A percentile compares a stretch with the other conserved stretches of the same genome.
These are phyloP conservation scores for Crossocerus cetratus DNA, from an alignment of 2,888 invertebrate genomes.

Conservation along the genomic window DNA sequence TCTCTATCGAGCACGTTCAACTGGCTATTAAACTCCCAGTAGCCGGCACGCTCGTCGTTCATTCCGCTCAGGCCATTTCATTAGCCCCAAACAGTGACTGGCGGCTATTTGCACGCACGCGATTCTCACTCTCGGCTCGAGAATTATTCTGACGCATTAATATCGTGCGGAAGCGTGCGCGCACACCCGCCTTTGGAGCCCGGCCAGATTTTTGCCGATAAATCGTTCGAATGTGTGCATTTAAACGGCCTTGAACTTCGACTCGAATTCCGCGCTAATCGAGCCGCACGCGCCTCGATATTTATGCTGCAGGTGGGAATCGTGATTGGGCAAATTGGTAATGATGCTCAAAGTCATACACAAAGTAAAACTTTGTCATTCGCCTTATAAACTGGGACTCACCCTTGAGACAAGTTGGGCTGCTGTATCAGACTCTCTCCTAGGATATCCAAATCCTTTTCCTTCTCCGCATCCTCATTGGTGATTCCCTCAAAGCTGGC, in stretches of 20 bases:
- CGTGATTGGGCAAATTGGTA: not conserved
- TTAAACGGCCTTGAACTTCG: constrained; percentile 3
- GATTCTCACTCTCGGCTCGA: not conserved
- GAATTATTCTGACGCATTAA: not conserved
- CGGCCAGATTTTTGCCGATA: not conserved
- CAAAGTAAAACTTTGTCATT: not conserved
- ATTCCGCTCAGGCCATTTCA: too few species aligned
- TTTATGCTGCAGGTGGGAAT: not conserved
- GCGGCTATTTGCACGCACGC: not conserved
- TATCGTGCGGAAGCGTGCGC: not conserved
- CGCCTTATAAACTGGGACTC: constrained; percentile 48
- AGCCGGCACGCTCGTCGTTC: too few species aligned
- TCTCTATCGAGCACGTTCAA: too few species aligned
- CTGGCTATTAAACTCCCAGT: too few species aligned
- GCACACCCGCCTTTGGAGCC: not conserved
- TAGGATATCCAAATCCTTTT: constrained; percentile 61
- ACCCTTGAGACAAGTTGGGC: constrained; percentile 74
- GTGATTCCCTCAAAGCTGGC: constrained; percentile 32
- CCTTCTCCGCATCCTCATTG: constrained; percentile 34
- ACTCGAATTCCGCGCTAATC: not conserved
- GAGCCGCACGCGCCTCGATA: not conserved
- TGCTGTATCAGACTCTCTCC: constrained; percentile 69
- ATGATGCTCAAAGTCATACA: not conserved
- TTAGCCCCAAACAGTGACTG: too few species aligned
- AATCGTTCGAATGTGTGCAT: not conserved